Evolutionary conservation across 2,888 invertebrate genomes (phyloP).

Genomic region (Eilema sororculum): DNA sequence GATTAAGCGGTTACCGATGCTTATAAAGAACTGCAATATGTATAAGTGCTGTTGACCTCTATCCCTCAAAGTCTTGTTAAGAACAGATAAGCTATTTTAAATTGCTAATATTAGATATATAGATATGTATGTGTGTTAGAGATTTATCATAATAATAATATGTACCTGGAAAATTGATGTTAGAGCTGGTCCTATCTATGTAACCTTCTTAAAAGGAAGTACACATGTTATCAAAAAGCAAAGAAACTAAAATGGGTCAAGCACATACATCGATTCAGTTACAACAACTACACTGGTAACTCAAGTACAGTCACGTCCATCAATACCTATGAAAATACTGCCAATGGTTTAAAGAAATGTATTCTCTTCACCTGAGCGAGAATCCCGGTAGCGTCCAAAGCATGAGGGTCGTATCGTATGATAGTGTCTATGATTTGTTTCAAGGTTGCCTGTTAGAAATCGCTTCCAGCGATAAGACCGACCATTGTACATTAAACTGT

Average conservation of each 20-base stretch:
- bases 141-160: background rate
- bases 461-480: too few relatives aligned
- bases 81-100: background rate
- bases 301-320: slow-evolving; percentile 1
- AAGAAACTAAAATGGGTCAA: slow-evolving; percentile 8
- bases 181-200: background rate
- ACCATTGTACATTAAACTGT: too few relatives aligned
- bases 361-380: background rate
- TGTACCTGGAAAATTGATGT: background rate
- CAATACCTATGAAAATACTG: background rate
- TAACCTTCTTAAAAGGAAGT: background rate
- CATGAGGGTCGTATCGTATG: background rate
- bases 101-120: background rate
- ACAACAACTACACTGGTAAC: slow-evolving; percentile 5
- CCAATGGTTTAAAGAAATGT: background rate
- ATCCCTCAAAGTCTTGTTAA: background rate
- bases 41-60: background rate
- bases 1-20: background rate
- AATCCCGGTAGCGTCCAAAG: too few relatives aligned
- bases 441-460: too few relatives aligned
- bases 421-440: too few relatives aligned
- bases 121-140: background rate
- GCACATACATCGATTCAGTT: slow-evolving; percentile 5
- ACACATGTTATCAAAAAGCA: slow-evolving; percentile 5
- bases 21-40: background rate